phyloP scores from a whole-genome alignment of 2,888 invertebrate genomes.

The Eristalinus aeneus region DNA sequence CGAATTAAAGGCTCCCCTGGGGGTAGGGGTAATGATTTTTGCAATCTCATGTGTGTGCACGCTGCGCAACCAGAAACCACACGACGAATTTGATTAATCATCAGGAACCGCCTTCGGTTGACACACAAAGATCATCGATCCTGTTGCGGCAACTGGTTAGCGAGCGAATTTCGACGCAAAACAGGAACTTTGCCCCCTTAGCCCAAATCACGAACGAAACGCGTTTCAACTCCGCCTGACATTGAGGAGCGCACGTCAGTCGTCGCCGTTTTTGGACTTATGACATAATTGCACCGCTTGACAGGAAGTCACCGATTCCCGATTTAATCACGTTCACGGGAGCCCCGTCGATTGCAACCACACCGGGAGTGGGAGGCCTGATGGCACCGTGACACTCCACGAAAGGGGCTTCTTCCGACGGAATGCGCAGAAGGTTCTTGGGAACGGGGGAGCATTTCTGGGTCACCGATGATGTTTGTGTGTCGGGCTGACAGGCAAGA shows the following conservation, averaged over 20 bases:
- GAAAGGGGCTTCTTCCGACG: conserved; percentile 42
- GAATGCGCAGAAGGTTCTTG: conserved; percentile 55
- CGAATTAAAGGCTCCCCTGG: conserved; percentile 24
- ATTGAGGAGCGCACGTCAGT: conserved; percentile 27
- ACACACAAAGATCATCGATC: conserved; percentile 35
- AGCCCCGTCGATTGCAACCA: neutral
- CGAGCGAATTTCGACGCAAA: conserved; percentile 39
- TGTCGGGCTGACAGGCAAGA: conserved; percentile 48
- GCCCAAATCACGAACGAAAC: conserved; percentile 44
- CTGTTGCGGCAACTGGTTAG: conserved; percentile 50
- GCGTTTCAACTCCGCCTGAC: conserved; percentile 26
- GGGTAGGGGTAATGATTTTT: conserved; percentile 6
- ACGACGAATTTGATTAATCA: conserved; percentile 64
- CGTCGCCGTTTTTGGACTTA: conserved; percentile 5
- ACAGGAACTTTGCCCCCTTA: conserved; percentile 61
- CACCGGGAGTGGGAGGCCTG: neutral
- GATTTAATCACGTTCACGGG: conserved; percentile 21
- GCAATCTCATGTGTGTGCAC: conserved; percentile 37
- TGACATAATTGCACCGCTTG: conserved; percentile 52
- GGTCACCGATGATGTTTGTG: conserved; percentile 54
- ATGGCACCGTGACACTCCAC: neutral
- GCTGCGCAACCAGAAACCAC: conserved; percentile 49
- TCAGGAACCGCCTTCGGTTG: conserved; percentile 41
- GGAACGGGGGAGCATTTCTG: conserved; percentile 9
- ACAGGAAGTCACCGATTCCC: conserved; percentile 38